These are phyloP conservation scores for Capitella teleta DNA, from an alignment of 1,140 invertebrate genomes.

Conservation along the genomic window DNA sequence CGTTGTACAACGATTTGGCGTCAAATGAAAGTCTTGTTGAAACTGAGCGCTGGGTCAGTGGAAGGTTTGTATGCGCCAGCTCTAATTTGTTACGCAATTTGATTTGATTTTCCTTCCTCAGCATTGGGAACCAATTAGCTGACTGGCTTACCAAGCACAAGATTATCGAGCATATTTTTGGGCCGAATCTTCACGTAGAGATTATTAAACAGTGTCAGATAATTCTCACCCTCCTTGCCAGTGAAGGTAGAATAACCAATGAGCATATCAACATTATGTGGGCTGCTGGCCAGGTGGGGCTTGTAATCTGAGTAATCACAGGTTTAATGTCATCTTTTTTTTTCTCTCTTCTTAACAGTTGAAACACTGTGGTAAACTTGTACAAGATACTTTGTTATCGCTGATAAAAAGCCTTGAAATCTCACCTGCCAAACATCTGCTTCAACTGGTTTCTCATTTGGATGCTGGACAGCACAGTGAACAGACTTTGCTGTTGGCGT, in stretches of 20 bases:
- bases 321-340: no score
- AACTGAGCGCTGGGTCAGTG: not conserved
- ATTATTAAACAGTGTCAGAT: slow-evolving; percentile 90
- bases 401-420: slow-evolving; percentile 81
- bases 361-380: slow-evolving; percentile 85
- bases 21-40: slow-evolving; percentile 62
- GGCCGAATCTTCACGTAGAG: slow-evolving; percentile 88
- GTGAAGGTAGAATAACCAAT: slow-evolving; percentile 77
- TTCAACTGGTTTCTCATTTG: slow-evolving; percentile 67
- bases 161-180: slow-evolving; percentile 88
- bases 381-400: slow-evolving; percentile 77
- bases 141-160: slow-evolving; percentile 81
- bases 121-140: slow-evolving; percentile 66
- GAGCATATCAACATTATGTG: slow-evolving; percentile 88
- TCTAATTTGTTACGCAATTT: not conserved
- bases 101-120: slow-evolving; percentile 3
- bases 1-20: slow-evolving; percentile 76
- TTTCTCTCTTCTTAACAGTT: no score
- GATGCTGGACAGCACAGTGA: slow-evolving; percentile 84
- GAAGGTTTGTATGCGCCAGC: not conserved
- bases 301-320: no score
- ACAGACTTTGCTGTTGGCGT: slow-evolving; percentile 80
- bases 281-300: slow-evolving; percentile 67
- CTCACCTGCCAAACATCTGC: slow-evolving; percentile 73
- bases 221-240: slow-evolving; percentile 79